phyloP scores from a whole-genome alignment of 1,140 invertebrate species.

The Heliconius nattereri region DNA sequence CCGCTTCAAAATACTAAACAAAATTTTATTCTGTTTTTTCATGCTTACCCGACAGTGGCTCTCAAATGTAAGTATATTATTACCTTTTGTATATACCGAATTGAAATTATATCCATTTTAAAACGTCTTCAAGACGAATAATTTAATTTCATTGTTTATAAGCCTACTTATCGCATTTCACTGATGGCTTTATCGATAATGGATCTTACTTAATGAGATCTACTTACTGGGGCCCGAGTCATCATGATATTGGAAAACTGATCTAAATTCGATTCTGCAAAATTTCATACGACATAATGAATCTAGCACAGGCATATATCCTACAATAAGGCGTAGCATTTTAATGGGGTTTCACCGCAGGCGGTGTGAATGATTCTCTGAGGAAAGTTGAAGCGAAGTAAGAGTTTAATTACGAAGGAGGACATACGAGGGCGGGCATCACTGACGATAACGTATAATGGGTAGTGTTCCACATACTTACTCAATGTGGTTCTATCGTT shows the following conservation, averaged over 20 bases:
- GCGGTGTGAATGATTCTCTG: constrained; percentile 19
- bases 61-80: constrained; percentile 70
- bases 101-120: neutral
- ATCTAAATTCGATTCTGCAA: neutral
- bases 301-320: constrained; percentile 3
- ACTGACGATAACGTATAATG: constrained; percentile 22
- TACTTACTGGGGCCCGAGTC: constrained; percentile 25
- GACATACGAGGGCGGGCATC: constrained; percentile 29
- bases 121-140: neutral
- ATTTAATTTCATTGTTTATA: constrained; percentile 25
- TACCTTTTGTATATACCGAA: neutral
- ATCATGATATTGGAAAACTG: constrained; percentile 28
- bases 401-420: constrained; percentile 37
- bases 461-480: neutral
- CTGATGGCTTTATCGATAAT: constrained; percentile 41
- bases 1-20: too few species aligned
- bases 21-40: constrained; percentile 50
- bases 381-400: constrained; percentile 26
- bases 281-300: constrained; percentile 16
- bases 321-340: neutral
- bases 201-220: constrained; percentile 34
- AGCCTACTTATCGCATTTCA: constrained; percentile 28
- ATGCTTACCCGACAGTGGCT: constrained; percentile 66
- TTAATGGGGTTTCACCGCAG: constrained; percentile 20
- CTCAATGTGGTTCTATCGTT: neutral